A percentile compares a stretch with the other conserved stretches of the same genome.
Conservation (phyloP, 1,140 invertebrate genomes). For the Atopsyche davidsoni region DNA sequence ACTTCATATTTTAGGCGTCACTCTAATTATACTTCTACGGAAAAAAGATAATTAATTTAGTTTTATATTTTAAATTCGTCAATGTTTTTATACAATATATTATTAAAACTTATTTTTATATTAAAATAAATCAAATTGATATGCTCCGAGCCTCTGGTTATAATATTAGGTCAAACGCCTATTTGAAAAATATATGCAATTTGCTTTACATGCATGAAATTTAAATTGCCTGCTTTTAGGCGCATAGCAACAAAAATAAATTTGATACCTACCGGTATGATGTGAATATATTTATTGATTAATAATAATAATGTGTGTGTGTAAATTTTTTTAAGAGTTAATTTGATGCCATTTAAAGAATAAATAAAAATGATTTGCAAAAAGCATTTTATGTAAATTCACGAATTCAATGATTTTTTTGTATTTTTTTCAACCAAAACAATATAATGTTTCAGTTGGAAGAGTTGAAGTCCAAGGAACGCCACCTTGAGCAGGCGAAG, state of each 20-base stretch:
- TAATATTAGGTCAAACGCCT: neutral
- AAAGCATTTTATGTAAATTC: neutral
- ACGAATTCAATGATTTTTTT: neutral
- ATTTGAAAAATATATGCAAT: too few species aligned
- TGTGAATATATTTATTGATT: too few species aligned
- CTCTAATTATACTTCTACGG: neutral
- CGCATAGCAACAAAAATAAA: too few species aligned
- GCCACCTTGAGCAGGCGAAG: conserved; percentile 26
- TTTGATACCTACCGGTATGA: too few species aligned
- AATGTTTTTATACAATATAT: neutral
- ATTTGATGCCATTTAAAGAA: too few species aligned
- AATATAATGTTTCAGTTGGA: conserved; percentile 33
- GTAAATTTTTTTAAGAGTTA: too few species aligned
- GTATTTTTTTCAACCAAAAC: conserved; percentile 2
- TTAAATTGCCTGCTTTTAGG: too few species aligned
- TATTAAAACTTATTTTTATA: neutral
- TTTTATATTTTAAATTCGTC: too few species aligned
- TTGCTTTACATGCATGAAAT: too few species aligned
- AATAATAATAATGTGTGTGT: too few species aligned
- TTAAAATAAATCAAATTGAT: neutral
- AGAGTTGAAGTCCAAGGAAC: conserved; percentile 30
- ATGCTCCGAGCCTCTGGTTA: neutral
- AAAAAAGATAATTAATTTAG: neutral
- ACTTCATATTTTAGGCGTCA: too few species aligned
- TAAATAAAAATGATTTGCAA: too few species aligned